Percentiles rank a stretch among this genome's conserved stretches.
phyloP scores from a whole-genome alignment of 1,140 invertebrate species.

The Parasteatoda tepidariorum region DNA sequence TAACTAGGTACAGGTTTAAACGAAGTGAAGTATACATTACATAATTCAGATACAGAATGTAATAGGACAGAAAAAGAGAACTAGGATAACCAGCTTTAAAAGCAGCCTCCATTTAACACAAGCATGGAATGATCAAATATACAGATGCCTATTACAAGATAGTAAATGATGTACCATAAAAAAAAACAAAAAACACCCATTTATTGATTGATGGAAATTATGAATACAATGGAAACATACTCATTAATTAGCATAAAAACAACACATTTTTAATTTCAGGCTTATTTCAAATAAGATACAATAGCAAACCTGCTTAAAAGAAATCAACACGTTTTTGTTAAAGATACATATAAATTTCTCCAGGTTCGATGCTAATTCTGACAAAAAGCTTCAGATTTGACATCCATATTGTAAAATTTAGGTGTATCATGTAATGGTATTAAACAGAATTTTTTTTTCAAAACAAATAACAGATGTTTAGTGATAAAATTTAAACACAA shows the following conservation, averaged over 20 bases:
- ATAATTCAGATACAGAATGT: conserved; percentile 38
- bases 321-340: too few relatives aligned
- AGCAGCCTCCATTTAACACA: not conserved
- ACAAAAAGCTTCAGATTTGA: too few relatives aligned
- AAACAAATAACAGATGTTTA: not conserved
- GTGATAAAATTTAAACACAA: not conserved
- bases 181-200: too few relatives aligned
- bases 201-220: not conserved
- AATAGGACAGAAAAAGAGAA: conserved; percentile 4
- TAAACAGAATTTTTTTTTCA: too few relatives aligned
- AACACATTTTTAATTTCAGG: too few relatives aligned
- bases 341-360: too few relatives aligned
- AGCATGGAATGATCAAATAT: conserved; percentile 50
- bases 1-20: conserved; percentile 38
- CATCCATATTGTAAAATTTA: too few relatives aligned
- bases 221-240: not conserved
- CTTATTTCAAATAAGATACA: too few relatives aligned
- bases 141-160: conserved; percentile 21
- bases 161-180: not conserved
- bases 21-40: conserved; percentile 30
- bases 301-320: too few relatives aligned
- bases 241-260: too few relatives aligned
- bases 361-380: too few relatives aligned
- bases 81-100: not conserved
- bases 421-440: too few relatives aligned